Conservation (phyloP, 2,113 vertebrate species). For the Equus przewalskii region DNA sequence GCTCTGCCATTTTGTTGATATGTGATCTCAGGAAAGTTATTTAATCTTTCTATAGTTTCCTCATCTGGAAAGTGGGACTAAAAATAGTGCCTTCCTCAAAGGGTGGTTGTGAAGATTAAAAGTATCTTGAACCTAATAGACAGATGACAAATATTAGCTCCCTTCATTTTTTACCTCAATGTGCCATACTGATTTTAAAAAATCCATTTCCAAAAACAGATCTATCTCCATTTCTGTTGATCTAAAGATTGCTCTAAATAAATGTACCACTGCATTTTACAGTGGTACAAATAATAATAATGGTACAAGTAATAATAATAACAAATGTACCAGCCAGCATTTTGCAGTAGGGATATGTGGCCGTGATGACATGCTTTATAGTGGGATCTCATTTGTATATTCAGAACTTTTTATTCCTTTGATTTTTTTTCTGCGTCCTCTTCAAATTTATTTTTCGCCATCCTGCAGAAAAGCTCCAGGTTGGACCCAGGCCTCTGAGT, state of each 20-base stretch:
- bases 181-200: neutral
- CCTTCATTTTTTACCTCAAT: neutral
- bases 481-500: neutral
- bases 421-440: neutral
- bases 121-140: neutral
- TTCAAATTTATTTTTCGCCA: slow-evolving; percentile 58
- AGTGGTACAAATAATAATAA: no score
- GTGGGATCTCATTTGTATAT: neutral
- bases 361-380: neutral
- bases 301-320: no score
- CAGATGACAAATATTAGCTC: slow-evolving; percentile 10
- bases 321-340: neutral
- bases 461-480: neutral
- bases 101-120: neutral
- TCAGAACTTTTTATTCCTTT: neutral
- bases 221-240: slow-evolving; percentile 32
- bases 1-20: neutral
- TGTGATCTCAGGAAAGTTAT: slow-evolving; percentile 10
- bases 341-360: neutral
- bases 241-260: slow-evolving; percentile 42
- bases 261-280: neutral
- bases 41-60: slow-evolving; percentile 45
- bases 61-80: slow-evolving; percentile 47
- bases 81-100: slow-evolving; percentile 19
- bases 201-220: neutral